phyloP scores from a whole-genome alignment of 1,140 invertebrate genomes.

The Varroa destructor region DNA sequence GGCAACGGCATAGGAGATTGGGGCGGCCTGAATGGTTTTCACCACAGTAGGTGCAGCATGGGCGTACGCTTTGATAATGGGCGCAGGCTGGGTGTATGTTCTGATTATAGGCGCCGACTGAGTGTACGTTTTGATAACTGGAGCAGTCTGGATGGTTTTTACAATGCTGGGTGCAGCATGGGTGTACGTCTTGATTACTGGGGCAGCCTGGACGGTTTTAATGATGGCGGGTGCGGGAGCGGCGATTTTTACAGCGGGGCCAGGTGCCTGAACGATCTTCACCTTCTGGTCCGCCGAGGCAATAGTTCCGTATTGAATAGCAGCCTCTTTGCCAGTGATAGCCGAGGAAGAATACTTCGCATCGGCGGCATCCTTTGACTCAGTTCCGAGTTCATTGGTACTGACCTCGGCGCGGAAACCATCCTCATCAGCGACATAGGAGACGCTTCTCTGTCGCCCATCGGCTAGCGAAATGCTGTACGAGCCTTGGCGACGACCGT shows the following conservation, averaged over 20 bases:
- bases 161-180: not conserved
- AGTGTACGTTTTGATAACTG: not conserved
- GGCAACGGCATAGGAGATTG: slow-evolving; percentile 13
- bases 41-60: slow-evolving; percentile 13
- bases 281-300: not conserved
- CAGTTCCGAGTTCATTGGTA: slow-evolving; percentile 34
- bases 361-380: slow-evolving; percentile 31
- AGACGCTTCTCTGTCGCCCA: slow-evolving; percentile 33
- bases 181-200: not conserved
- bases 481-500: slow-evolving; percentile 33
- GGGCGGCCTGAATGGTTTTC: slow-evolving; percentile 9
- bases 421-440: slow-evolving; percentile 33
- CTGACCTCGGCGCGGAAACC: slow-evolving; percentile 34
- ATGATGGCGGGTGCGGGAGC: not conserved
- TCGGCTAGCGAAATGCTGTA: slow-evolving; percentile 34
- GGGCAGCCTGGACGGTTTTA: not conserved
- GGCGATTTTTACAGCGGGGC: not conserved
- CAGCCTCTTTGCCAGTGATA: slow-evolving; percentile 15
- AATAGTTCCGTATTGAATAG: not conserved
- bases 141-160: not conserved
- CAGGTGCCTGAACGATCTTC: not conserved
- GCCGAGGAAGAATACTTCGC: slow-evolving; percentile 32
- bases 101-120: not conserved
- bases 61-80: not conserved
- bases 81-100: slow-evolving; percentile 1